A percentile compares a stretch with the other conserved stretches of the same genome.
phyloP scores from a whole-genome alignment of 2,113 vertebrate species.

The Todiramphus chloris region DNA sequence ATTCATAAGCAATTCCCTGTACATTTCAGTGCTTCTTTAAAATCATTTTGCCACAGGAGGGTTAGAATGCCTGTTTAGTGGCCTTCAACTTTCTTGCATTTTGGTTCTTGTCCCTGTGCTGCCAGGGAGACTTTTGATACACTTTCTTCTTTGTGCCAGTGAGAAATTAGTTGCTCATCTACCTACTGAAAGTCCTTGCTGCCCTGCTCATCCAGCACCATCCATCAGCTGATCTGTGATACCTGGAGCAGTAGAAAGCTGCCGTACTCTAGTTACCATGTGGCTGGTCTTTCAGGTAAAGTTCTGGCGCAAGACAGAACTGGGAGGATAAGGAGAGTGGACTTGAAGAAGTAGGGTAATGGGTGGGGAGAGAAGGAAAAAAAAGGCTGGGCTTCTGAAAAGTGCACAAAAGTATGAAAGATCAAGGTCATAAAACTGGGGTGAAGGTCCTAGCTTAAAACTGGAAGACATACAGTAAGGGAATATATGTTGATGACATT shows the following conservation, averaged over 20 bases:
- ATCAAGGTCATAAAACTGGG: background rate
- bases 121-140: background rate
- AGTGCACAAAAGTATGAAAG: background rate
- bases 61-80: background rate
- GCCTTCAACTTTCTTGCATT: background rate
- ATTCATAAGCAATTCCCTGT: background rate
- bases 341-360: background rate
- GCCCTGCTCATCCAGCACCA: background rate
- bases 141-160: background rate
- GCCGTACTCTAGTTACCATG: background rate
- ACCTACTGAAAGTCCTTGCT: background rate
- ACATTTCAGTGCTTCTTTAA: background rate
- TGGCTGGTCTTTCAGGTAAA: background rate
- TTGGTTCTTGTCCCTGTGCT: background rate
- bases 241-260: background rate
- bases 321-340: background rate
- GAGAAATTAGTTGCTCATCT: background rate
- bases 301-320: background rate
- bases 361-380: background rate
- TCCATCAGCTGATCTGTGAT: background rate
- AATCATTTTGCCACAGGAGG: background rate
- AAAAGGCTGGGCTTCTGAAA: background rate
- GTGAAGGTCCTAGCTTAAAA: background rate
- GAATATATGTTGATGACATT: background rate
- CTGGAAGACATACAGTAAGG: background rate